Percentiles rank a stretch among this genome's conserved stretches.
Evolutionary conservation across 1,140 invertebrate genomes (phyloP).

Genomic region (Dolichoris vasculosae): DNA sequence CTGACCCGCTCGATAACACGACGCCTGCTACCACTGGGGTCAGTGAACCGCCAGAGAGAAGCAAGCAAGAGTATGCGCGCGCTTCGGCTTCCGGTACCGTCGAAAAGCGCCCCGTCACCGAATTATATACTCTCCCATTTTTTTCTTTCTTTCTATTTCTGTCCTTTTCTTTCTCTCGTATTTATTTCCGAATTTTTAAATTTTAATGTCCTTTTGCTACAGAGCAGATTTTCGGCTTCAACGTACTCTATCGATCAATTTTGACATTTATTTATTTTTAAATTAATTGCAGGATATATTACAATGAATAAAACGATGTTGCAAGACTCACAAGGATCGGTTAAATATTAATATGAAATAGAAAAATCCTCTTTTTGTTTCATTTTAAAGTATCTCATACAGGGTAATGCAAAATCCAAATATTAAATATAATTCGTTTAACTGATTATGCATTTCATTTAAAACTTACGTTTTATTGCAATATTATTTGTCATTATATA

Average conservation of each 20-base stretch:
- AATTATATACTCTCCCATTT: not conserved
- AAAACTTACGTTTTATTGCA: too few species aligned
- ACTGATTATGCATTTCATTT: too few species aligned
- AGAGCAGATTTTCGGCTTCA: not conserved
- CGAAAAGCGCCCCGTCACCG: slow-evolving; percentile 46
- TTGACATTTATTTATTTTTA: not conserved
- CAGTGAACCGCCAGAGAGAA: slow-evolving; percentile 66
- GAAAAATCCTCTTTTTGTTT: too few species aligned
- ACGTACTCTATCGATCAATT: not conserved
- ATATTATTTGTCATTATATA: too few species aligned
- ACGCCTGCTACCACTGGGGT: slow-evolving; percentile 65
- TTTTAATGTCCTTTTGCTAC: not conserved
- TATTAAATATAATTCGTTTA: too few species aligned
- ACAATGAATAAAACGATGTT: too few species aligned
- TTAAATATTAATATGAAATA: too few species aligned
- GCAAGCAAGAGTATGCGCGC: slow-evolving; percentile 28
- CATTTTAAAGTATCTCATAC: too few species aligned
- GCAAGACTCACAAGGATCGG: too few species aligned
- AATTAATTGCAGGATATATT: too few species aligned
- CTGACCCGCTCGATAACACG: slow-evolving; percentile 75
- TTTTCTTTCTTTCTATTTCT: not conserved
- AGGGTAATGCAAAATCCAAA: too few species aligned
- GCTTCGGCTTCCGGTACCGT: slow-evolving; percentile 42
- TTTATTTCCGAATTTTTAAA: not conserved
- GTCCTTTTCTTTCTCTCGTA: not conserved